These are phyloP conservation scores for Rhineura floridana DNA, from an alignment of 2,113 vertebrate genomes.

Conservation along the genomic window DNA sequence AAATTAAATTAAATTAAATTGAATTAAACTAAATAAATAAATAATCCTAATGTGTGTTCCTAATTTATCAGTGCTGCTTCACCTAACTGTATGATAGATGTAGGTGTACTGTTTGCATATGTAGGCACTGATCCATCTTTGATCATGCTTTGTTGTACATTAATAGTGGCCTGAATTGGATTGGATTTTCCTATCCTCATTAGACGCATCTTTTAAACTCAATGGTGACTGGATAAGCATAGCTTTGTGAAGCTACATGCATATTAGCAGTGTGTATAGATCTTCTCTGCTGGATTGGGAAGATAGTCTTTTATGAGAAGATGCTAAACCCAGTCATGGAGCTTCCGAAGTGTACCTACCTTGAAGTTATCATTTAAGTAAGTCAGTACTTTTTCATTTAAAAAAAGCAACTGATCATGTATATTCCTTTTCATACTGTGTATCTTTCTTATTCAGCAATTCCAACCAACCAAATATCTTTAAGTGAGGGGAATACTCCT, in stretches of 20 bases:
- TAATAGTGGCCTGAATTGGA: too few relatives aligned
- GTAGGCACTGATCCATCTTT: neutral
- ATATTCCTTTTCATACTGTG: neutral
- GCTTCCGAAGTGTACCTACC: neutral
- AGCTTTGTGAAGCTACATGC: neutral
- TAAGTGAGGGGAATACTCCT: neutral
- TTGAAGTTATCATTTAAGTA: slow-evolving; percentile 20
- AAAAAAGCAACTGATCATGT: slow-evolving; percentile 2
- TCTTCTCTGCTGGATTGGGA: neutral
- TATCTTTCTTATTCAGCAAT: neutral
- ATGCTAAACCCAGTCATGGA: neutral
- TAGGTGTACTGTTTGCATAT: neutral
- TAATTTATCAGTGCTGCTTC: slow-evolving; percentile 19
- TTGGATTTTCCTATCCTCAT: neutral
- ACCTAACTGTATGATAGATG: neutral
- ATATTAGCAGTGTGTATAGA: neutral
- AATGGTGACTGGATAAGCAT: neutral
- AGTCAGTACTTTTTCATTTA: neutral
- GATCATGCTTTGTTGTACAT: neutral
- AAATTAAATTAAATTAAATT: too few relatives aligned
- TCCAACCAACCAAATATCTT: slow-evolving; percentile 5
- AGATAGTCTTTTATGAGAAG: neutral
- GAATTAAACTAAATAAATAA: too few relatives aligned
- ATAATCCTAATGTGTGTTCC: neutral
- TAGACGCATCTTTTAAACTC: slow-evolving; percentile 13